phyloP scores from a whole-genome alignment of 2,888 invertebrate genomes.

The Thereva unica region DNA sequence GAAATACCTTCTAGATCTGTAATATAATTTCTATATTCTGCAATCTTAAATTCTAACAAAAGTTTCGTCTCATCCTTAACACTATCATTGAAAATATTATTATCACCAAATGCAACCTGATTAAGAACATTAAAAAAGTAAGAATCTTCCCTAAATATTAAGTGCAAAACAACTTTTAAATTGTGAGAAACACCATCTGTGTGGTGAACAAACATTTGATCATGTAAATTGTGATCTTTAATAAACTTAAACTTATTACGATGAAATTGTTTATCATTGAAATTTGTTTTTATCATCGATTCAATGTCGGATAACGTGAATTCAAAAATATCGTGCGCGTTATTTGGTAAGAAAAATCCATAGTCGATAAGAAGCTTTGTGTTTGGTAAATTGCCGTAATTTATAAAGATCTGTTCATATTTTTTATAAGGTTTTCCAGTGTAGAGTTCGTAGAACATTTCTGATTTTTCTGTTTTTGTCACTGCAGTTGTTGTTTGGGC shows the following conservation, averaged over 20 bases:
- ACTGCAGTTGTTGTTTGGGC: constrained; percentile 62
- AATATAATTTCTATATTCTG: constrained; percentile 48
- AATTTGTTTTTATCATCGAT: constrained; percentile 52
- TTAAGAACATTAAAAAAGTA: constrained; percentile 54
- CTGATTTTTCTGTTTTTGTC: constrained; percentile 39
- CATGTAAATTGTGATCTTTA: constrained; percentile 63
- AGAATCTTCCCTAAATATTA: constrained; percentile 53
- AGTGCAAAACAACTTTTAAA: constrained; percentile 57
- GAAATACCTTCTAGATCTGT: constrained; percentile 44
- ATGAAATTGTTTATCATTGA: constrained; percentile 45
- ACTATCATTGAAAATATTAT: constrained; percentile 44
- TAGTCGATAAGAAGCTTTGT: constrained; percentile 81
- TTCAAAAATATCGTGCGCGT: constrained; percentile 69
- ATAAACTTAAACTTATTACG: constrained; percentile 68
- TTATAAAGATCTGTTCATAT: constrained; percentile 82
- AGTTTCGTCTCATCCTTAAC: constrained; percentile 44
- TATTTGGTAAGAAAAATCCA: constrained; percentile 76
- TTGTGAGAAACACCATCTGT: constrained; percentile 69
- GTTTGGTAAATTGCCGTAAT: constrained; percentile 84
- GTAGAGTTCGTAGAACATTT: constrained; percentile 34
- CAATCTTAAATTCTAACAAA: constrained; percentile 50
- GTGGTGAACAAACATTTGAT: constrained; percentile 66
- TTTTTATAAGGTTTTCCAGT: constrained; percentile 58
- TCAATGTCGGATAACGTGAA: constrained; percentile 64
- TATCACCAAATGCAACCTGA: constrained; percentile 55